Evolutionary conservation across 2,113 vertebrate genomes (phyloP).

Genomic region (Axis porcinus): DNA sequence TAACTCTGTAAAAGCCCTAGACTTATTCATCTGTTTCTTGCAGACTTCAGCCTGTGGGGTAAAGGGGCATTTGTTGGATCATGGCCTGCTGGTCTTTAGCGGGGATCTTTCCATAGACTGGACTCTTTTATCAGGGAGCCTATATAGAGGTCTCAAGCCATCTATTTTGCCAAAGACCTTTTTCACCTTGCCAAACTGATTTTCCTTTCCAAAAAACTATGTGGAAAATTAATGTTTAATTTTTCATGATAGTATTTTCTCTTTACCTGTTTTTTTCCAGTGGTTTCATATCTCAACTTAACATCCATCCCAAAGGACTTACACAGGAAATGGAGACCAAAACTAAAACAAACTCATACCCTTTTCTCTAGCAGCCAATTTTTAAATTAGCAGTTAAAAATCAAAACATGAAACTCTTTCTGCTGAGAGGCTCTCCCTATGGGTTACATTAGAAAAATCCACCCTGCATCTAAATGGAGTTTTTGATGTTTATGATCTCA

Average conservation of each 20-base stretch:
- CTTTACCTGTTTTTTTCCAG: constrained; percentile 38
- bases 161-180: neutral
- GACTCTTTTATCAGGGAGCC: neutral
- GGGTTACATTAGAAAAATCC: neutral
- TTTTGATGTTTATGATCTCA: neutral
- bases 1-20: neutral
- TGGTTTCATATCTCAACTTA: constrained; percentile 58
- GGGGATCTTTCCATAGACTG: neutral
- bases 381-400: constrained; percentile 37
- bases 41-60: neutral
- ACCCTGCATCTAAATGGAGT: neutral
- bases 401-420: neutral
- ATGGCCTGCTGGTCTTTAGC: neutral
- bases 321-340: constrained; percentile 69
- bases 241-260: constrained; percentile 59
- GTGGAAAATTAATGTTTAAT: constrained; percentile 49
- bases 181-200: neutral
- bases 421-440: neutral
- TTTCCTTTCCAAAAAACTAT: neutral
- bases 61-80: neutral
- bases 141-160: neutral
- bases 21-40: neutral
- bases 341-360: constrained; percentile 40
- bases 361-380: constrained; percentile 60
- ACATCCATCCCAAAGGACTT: constrained; percentile 65